Conservation (phyloP, 2,113 vertebrate species). For the Ploceus nigricollis region DNA sequence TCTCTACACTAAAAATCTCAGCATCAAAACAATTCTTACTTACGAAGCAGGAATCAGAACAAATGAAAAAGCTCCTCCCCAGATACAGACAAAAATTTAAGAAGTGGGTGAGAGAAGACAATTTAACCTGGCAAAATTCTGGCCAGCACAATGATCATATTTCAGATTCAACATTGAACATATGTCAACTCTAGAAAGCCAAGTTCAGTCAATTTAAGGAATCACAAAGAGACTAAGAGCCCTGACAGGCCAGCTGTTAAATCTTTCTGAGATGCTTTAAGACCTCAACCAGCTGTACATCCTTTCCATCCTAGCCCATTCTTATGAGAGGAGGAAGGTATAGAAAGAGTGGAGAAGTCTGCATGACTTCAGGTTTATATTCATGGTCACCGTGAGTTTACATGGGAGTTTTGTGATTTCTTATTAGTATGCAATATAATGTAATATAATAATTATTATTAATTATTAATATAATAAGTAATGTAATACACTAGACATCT, state of each 20-base stretch:
- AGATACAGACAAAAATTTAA: not conserved
- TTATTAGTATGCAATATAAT: not conserved
- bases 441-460: no score
- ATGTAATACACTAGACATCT: not conserved
- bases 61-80: not conserved
- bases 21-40: not conserved
- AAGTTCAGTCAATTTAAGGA: constrained; percentile 9
- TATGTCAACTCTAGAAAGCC: not conserved
- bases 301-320: not conserved
- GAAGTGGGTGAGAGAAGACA: not conserved
- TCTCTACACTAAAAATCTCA: not conserved
- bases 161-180: constrained; percentile 13
- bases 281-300: not conserved
- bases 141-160: not conserved
- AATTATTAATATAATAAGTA: no score
- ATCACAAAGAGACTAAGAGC: not conserved
- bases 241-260: constrained; percentile 1
- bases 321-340: not conserved
- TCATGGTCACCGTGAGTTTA: not conserved
- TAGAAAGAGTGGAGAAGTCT: not conserved
- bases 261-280: constrained; percentile 19
- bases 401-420: not conserved
- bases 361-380: not conserved
- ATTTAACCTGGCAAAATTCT: not conserved
- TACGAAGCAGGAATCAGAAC: not conserved